These are phyloP conservation scores for Sebastiscus albofasciatus DNA, from an alignment of 2,797 vertebrate species.

Conservation along the genomic window DNA sequence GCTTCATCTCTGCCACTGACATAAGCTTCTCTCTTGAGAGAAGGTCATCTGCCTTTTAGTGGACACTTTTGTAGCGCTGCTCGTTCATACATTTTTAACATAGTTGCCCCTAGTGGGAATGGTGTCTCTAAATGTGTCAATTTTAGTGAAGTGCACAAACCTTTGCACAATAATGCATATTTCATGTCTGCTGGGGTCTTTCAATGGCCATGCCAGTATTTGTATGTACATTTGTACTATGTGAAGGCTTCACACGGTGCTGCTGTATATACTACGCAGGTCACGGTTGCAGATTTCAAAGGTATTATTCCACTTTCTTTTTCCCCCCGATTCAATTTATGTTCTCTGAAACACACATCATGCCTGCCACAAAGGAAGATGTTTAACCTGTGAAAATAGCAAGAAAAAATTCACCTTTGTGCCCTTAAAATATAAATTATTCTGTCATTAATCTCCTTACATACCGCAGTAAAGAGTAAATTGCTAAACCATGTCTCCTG, in stretches of 20 bases:
- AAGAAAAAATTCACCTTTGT: not conserved
- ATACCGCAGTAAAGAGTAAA: not conserved
- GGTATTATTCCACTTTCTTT: not conserved
- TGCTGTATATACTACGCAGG: not conserved
- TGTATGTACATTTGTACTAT: not conserved
- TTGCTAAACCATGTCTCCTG: not conserved
- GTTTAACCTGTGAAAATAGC: not conserved
- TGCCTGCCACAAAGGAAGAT: not conserved
- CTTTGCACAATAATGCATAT: not conserved
- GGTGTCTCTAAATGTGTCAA: not conserved
- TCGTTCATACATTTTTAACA: not conserved
- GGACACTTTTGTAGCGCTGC: not conserved
- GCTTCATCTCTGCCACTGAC: not conserved
- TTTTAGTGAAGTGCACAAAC: not conserved
- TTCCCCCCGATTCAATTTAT: not conserved
- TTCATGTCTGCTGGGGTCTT: not conserved
- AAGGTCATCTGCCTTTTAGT: not conserved
- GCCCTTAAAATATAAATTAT: not conserved
- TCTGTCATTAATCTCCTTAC: not conserved
- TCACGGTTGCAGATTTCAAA: not conserved
- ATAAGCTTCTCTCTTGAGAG: not conserved
- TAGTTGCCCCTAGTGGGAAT: not conserved
- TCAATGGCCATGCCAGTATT: not conserved
- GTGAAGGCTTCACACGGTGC: not conserved
- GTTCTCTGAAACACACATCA: not conserved